These are phyloP conservation scores for Aspidiotus destructor DNA, from an alignment of 2,888 invertebrate species.

Conservation along the genomic window DNA sequence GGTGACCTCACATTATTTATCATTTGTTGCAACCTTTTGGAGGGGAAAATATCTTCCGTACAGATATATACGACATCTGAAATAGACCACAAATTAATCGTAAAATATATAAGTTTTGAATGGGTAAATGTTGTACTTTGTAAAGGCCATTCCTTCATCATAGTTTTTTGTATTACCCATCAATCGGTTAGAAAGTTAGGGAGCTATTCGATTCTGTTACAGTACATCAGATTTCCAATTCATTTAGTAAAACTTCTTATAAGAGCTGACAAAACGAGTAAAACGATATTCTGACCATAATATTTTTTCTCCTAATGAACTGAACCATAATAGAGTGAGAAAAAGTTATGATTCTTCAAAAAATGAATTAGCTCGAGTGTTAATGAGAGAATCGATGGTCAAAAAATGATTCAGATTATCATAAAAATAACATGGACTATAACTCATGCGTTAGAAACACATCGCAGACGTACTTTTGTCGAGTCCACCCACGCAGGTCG, in stretches of 20 bases:
- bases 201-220: no score
- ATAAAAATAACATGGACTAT: neutral
- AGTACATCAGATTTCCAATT: no score
- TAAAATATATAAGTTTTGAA: neutral
- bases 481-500: constrained; percentile 47
- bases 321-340: neutral
- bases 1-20: constrained; percentile 36
- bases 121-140: no score
- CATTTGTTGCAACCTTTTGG: constrained; percentile 53
- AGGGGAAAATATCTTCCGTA: constrained; percentile 69
- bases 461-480: constrained; percentile 42
- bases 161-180: neutral
- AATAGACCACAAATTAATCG: neutral
- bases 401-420: neutral
- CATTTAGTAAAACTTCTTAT: no score
- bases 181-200: neutral
- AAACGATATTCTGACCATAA: no score
- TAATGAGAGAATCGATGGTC: no score
- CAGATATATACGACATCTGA: constrained; percentile 59
- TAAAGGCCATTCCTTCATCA: no score
- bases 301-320: no score
- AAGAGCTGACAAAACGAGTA: no score
- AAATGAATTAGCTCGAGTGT: neutral
- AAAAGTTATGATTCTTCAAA: neutral
- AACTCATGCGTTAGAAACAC: neutral